A percentile compares a stretch with the other conserved stretches of the same genome.
These are phyloP conservation scores for Patagioenas fasciata DNA, from an alignment of 2,113 vertebrate genomes.

Conservation along the genomic window DNA sequence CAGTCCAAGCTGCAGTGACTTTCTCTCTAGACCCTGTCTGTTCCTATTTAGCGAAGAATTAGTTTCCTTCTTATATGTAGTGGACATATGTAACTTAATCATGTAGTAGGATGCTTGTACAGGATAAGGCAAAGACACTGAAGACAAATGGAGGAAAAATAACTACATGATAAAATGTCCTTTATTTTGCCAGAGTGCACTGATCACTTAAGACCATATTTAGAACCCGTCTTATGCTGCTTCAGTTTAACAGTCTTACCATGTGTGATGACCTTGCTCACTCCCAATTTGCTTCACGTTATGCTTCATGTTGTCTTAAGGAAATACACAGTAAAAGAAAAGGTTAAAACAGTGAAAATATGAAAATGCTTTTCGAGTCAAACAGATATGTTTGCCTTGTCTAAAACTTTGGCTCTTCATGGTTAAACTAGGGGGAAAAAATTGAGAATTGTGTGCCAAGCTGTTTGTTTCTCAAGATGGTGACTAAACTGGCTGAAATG, in stretches of 20 bases:
- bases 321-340: not conserved
- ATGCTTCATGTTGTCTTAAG: not conserved
- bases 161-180: not conserved
- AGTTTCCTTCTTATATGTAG: not conserved
- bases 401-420: not conserved
- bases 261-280: accelerated
- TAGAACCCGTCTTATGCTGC: not conserved
- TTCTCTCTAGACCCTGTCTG: not conserved
- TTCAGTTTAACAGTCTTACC: not conserved
- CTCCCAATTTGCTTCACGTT: not conserved
- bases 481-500: not conserved
- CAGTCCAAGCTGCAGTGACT: not conserved
- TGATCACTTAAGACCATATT: not conserved
- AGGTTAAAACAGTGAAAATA: not conserved
- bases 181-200: not conserved
- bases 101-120: not conserved
- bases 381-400: not conserved
- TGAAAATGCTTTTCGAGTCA: not conserved
- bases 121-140: not conserved
- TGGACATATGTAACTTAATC: not conserved
- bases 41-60: not conserved
- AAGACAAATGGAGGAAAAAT: not conserved
- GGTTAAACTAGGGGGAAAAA: not conserved
- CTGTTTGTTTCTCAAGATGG: not conserved
- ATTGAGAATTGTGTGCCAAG: not conserved